Base-by-base conservation (phyloP, 2,888 invertebrate species). In the Stenichneumon culpator region DNA sequence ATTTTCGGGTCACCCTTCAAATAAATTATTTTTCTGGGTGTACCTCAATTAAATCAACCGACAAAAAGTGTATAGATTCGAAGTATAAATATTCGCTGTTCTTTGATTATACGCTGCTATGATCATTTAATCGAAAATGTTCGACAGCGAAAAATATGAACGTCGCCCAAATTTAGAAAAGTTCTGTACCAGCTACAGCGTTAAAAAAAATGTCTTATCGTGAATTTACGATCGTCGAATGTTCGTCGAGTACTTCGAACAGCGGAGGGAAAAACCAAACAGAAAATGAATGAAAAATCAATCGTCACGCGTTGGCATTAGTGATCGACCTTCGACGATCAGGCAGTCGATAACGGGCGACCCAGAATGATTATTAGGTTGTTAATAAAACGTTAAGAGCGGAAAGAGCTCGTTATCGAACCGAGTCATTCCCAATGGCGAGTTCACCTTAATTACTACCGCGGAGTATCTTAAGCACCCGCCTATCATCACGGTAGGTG, bases 351-450 rank as follows among this genome's bases (percentile, higher is more conserved):
- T 32, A 63, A 63, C n/a, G 6, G 16, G 63, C 11, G 63, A 63
- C 6, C 32, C 32, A 16, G 63, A 63, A 16, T 6, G 63, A 32
- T 63, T 63, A 28, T 63, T 63, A 14, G 63, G 16, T 32, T 16
- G 32, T 28, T 32, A 63, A 63, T 32, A 32, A n/a, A 28, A 32
- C 32, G 5, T 32, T 16, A 7, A 32, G n/a, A 63, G 63, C 28
- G 16, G 32, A 63, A 32, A 63, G 63, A 63, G 63, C 63, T 32
- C 63, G 32, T 32, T 63, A 32, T 63, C 63, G 32, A 63, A 63
- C 7, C 32, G 63, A 32, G n/a, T 22, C 63, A n/a, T 63, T 63
- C 32, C 63, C 32, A 16, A 16, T n/a, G 32, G 32, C 63, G n/a
- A 14, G 32, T n/a, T 25, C 63, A 16, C 63, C 16, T 63, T 63